Conservation (phyloP, 2,888 invertebrate genomes). For the Noctua fimbriata region DNA sequence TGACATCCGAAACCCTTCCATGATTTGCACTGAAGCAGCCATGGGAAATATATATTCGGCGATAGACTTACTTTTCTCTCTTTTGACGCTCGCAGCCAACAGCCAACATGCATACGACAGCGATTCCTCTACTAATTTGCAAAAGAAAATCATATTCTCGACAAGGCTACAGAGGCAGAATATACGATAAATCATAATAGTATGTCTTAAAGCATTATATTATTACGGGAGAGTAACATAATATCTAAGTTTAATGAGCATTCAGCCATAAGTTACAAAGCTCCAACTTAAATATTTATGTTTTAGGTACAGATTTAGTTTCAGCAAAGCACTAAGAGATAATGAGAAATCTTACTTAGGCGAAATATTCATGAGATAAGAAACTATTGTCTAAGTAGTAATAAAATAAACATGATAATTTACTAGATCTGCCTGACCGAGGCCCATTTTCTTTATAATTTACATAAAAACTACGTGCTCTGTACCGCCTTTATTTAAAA, state of each 20-base stretch:
- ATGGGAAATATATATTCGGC: constrained; percentile 26
- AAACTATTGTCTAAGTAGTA: constrained; percentile 15
- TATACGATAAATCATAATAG: constrained; percentile 34
- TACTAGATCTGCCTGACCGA: background rate
- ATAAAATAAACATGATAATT: constrained; percentile 15
- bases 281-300: constrained; percentile 26
- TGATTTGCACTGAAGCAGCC: background rate
- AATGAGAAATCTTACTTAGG: constrained; percentile 8
- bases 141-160: constrained; percentile 41
- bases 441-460: constrained; percentile 11
- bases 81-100: constrained; percentile 9
- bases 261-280: constrained; percentile 25
- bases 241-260: constrained; percentile 34
- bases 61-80: constrained; percentile 1
- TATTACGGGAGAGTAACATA: background rate
- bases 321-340: constrained; percentile 25
- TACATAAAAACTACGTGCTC: background rate
- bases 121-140: constrained; percentile 34
- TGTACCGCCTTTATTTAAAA: background rate
- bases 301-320: constrained; percentile 10
- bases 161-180: constrained; percentile 13
- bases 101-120: too few relatives aligned
- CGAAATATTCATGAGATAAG: constrained; percentile 20
- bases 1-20: background rate
- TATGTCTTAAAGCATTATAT: constrained; percentile 29